Conservation (phyloP, 2,888 invertebrate genomes). For the Thereva unica region DNA sequence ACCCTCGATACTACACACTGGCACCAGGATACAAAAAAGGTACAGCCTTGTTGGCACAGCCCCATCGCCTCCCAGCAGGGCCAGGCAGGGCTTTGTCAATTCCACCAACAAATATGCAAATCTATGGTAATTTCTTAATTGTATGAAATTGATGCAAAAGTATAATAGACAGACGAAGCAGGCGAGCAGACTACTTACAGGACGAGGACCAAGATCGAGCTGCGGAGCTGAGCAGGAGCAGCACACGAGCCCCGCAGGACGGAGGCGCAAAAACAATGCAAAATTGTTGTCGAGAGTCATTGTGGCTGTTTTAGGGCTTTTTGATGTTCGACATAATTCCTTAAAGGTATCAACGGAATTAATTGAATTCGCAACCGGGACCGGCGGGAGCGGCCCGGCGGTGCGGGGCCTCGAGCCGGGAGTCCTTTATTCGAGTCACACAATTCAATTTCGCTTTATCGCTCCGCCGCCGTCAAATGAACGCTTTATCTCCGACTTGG, state of each 20-base stretch:
- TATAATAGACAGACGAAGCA: constrained; percentile 39
- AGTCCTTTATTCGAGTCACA: constrained; percentile 34
- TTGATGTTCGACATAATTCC: constrained; percentile 36
- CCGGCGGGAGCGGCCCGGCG: constrained; percentile 12
- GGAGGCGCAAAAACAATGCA: constrained; percentile 22
- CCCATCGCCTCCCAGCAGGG: neutral
- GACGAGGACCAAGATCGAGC: neutral
- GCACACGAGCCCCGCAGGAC: neutral
- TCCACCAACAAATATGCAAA: constrained; percentile 39
- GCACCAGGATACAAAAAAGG: constrained; percentile 29
- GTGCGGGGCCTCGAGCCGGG: constrained; percentile 8
- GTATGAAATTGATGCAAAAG: constrained; percentile 43
- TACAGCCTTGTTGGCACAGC: constrained; percentile 8
- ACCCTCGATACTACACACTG: constrained; percentile 23
- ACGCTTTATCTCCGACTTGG: constrained; percentile 21
- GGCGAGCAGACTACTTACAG: neutral
- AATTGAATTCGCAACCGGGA: constrained; percentile 36
- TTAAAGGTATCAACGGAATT: constrained; percentile 38
- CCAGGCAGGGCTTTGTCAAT: neutral
- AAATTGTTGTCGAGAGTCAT: constrained; percentile 30
- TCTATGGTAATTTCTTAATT: constrained; percentile 43
- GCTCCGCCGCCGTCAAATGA: constrained; percentile 29
- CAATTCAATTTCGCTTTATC: constrained; percentile 34
- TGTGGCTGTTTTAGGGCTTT: constrained; percentile 40
- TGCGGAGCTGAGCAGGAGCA: neutral